A percentile compares a stretch with the other conserved stretches of the same genome.
Conservation (phyloP, 2,888 invertebrate genomes). For the Ormyrus pomaceus region DNA sequence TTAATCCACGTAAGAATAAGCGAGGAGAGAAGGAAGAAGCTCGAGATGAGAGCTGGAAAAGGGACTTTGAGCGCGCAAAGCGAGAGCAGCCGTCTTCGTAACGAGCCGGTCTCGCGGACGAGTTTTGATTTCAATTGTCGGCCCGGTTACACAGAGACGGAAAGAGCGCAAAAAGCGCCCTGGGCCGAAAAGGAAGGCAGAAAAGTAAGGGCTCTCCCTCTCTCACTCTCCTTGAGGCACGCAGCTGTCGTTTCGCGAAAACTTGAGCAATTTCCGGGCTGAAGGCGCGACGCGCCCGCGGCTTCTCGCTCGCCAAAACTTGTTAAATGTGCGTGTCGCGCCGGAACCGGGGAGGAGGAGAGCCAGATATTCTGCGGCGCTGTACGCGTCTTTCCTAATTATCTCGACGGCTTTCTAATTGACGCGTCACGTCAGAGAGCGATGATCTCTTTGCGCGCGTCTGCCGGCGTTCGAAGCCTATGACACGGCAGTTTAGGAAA, state of each 20-base stretch:
- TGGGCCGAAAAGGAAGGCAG: conserved; percentile 37
- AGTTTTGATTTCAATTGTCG: conserved; percentile 65
- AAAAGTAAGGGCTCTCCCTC: conserved; percentile 10
- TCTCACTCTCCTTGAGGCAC: conserved; percentile 21
- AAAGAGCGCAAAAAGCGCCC: background rate
- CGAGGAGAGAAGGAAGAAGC: background rate
- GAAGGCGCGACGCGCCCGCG: conserved; percentile 59
- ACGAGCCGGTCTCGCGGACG: conserved; percentile 48
- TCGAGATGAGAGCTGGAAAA: background rate
- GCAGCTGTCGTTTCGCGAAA: conserved; percentile 59
- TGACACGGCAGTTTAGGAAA: background rate
- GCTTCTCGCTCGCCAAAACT: conserved; percentile 64
- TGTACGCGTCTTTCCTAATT: conserved; percentile 71
- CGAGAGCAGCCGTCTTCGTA: conserved; percentile 47
- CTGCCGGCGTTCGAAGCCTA: conserved; percentile 60
- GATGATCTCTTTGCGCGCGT: conserved; percentile 62
- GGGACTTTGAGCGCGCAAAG: conserved; percentile 25
- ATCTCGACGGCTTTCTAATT: conserved; percentile 70
- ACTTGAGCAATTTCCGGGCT: conserved; percentile 71
- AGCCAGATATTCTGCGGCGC: conserved; percentile 50
- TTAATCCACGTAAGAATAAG: background rate
- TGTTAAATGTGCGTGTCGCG: conserved; percentile 71
- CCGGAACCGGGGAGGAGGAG: conserved; percentile 50
- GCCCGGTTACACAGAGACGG: background rate
- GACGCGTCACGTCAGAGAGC: conserved; percentile 61